Evolutionary conservation across 2,888 invertebrate genomes (phyloP).

Genomic region (Chrysodeixis includens): DNA sequence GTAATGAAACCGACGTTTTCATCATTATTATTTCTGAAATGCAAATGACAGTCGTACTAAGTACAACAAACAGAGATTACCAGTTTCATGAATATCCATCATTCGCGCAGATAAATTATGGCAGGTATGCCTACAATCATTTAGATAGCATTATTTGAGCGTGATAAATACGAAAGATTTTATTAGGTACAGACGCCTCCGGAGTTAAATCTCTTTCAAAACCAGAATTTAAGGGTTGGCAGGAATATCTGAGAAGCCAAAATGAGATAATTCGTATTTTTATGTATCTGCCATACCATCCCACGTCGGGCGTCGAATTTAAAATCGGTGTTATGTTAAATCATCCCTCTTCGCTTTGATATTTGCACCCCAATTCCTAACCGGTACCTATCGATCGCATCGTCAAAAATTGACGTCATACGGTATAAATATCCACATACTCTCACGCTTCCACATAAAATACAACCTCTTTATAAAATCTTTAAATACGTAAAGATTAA

Average conservation of each 20-base stretch:
- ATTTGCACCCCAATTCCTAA: conserved; percentile 35
- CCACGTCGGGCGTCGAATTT: conserved; percentile 22
- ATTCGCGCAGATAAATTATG: conserved; percentile 40
- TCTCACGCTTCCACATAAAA: conserved; percentile 41
- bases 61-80: conserved; percentile 43
- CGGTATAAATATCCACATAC: conserved; percentile 25
- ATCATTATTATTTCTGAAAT: conserved; percentile 32
- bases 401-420: conserved; percentile 29
- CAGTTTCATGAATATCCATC: conserved; percentile 51
- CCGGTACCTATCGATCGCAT: conserved; percentile 23
- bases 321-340: conserved; percentile 37
- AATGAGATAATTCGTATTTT: conserved; percentile 37
- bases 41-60: conserved; percentile 31
- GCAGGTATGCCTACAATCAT: conserved; percentile 39
- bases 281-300: conserved; percentile 12
- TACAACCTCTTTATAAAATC: conserved; percentile 45
- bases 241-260: conserved; percentile 27
- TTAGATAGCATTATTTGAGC: conserved; percentile 33
- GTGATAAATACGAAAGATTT: conserved; percentile 49
- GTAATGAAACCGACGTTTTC: not conserved
- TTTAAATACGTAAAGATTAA: conserved; percentile 54
- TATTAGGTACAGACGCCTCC: conserved; percentile 32
- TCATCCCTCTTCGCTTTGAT: conserved; percentile 40
- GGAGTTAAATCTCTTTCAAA: conserved; percentile 43
- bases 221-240: conserved; percentile 32